These are phyloP conservation scores for Atta cephalotes DNA, from an alignment of 1,140 invertebrate species.

Conservation along the genomic window DNA sequence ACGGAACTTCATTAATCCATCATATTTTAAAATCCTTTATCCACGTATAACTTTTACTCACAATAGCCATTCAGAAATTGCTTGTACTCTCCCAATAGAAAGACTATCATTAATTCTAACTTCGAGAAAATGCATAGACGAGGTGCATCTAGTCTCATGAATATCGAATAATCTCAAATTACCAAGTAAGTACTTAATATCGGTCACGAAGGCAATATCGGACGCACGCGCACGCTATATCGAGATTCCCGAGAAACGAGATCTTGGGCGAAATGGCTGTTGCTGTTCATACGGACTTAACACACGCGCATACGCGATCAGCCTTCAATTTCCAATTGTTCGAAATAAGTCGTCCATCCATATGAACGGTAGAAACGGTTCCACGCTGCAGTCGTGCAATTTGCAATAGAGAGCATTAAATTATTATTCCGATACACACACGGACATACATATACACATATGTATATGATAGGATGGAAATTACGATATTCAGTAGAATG, in stretches of 20 bases:
- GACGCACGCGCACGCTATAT: constrained; percentile 37
- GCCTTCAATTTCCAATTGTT: constrained; percentile 52
- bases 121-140: neutral
- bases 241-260: constrained; percentile 39
- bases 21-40: constrained; percentile 5
- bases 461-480: neutral
- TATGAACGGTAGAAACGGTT: constrained; percentile 27
- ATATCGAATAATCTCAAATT: constrained; percentile 57
- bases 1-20: neutral
- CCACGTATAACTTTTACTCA: neutral
- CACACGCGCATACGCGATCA: constrained; percentile 52
- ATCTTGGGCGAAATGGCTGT: constrained; percentile 23
- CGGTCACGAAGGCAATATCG: constrained; percentile 57
- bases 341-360: constrained; percentile 51
- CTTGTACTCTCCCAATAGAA: neutral
- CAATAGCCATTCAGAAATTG: neutral
- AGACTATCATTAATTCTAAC: neutral
- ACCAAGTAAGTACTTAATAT: constrained; percentile 53
- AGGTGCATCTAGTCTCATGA: constrained; percentile 25
- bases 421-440: constrained; percentile 47
- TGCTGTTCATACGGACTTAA: neutral
- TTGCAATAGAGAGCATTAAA: constrained; percentile 64
- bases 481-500: constrained; percentile 38
- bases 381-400: constrained; percentile 44
- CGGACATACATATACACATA: neutral